Percentiles rank a stretch among this genome's conserved stretches.
These are phyloP conservation scores for Falco naumanni DNA, from an alignment of 2,797 vertebrate species.

Conservation along the genomic window DNA sequence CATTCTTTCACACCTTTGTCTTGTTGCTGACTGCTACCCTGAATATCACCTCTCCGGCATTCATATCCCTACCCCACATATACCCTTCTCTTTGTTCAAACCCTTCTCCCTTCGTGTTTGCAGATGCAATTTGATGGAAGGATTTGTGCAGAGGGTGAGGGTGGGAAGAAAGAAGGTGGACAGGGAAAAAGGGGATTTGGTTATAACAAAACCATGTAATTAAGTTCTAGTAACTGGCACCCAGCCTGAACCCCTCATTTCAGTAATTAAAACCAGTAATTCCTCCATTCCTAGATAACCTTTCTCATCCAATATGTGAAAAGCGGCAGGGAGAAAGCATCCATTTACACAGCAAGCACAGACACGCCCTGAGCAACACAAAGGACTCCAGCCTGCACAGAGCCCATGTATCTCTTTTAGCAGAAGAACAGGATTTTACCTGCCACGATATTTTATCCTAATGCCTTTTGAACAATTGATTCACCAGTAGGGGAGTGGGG, in stretches of 20 bases:
- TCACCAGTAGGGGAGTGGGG: neutral
- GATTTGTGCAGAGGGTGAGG: constrained; percentile 35
- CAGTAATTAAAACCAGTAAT: constrained; percentile 27
- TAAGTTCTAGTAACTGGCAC: constrained; percentile 21
- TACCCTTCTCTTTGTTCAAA: constrained; percentile 19
- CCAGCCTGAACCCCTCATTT: neutral
- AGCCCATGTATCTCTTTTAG: neutral
- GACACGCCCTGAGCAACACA: constrained; percentile 57
- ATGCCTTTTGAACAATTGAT: neutral
- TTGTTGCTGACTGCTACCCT: neutral
- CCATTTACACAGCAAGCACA: constrained; percentile 7
- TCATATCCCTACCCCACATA: neutral
- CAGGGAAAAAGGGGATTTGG: constrained; percentile 32
- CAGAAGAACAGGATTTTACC: neutral
- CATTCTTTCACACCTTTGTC: neutral
- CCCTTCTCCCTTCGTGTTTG: neutral
- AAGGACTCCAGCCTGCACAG: constrained; percentile 8
- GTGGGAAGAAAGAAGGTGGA: neutral
- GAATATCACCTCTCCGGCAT: neutral
- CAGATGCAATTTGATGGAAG: constrained; percentile 31
- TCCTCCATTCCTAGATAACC: neutral
- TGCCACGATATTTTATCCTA: neutral
- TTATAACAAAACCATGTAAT: constrained; percentile 29
- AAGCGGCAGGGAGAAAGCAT: constrained; percentile 33
- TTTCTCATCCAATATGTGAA: neutral